Evolutionary conservation across 1,140 invertebrate species (phyloP).

Genomic region (Drosophila pallidifrons): DNA sequence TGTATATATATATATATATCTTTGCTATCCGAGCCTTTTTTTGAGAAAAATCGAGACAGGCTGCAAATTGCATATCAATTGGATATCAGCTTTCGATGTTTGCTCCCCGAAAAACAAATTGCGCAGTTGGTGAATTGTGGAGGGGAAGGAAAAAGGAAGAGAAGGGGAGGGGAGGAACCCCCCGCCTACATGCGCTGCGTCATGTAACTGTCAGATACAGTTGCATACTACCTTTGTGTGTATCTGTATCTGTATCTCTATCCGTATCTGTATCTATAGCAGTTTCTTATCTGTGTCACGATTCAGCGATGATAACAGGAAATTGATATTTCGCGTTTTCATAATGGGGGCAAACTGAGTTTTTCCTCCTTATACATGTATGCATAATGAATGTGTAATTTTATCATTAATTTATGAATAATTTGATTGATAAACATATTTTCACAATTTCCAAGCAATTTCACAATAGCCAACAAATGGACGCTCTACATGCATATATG

Average conservation of each 20-base stretch:
- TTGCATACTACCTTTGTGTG: constrained; percentile 39
- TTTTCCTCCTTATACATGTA: not conserved
- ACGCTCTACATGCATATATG: not conserved
- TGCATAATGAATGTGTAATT: constrained; percentile 43
- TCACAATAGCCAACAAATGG: constrained; percentile 5
- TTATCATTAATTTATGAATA: constrained; percentile 48
- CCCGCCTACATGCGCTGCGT: not conserved
- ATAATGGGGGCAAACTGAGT: constrained; percentile 7
- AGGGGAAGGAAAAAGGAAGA: too few relatives aligned
- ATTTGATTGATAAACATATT: constrained; percentile 39
- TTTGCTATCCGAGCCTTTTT: not conserved
- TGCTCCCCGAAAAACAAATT: constrained; percentile 60
- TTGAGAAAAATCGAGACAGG: not conserved
- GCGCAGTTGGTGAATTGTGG: constrained; percentile 52
- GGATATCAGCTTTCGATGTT: constrained; percentile 61
- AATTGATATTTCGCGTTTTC: constrained; percentile 43
- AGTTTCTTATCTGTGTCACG: constrained; percentile 41
- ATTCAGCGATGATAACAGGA: constrained; percentile 42
- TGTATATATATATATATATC: not conserved
- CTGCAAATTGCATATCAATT: constrained; percentile 55
- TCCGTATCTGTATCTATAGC: constrained; percentile 16
- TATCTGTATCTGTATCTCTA: constrained; percentile 26
- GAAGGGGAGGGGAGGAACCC: not conserved
- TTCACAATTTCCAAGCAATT: constrained; percentile 31
- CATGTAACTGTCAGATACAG: constrained; percentile 37